These are phyloP conservation scores for Hirundo rustica DNA, from an alignment of 2,797 vertebrate species.

Conservation along the genomic window DNA sequence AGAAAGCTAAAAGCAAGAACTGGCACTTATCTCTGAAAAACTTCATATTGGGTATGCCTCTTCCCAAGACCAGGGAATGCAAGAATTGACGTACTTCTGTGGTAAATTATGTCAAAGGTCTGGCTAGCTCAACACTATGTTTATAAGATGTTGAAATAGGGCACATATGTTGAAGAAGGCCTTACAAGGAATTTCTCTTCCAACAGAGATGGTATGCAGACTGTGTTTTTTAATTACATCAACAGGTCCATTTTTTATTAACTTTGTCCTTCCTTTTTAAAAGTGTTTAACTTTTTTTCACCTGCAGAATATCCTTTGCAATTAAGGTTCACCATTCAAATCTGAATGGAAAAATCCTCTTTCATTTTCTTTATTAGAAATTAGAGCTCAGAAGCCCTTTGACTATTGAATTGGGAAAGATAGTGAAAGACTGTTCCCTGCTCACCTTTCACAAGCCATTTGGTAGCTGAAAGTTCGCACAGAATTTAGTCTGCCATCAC, in stretches of 20 bases:
- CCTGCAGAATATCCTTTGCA: neutral
- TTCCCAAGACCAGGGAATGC: neutral
- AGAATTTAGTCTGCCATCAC: neutral
- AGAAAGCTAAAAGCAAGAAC: neutral
- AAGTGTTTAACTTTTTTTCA: neutral
- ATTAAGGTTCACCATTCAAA: neutral
- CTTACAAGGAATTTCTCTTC: neutral
- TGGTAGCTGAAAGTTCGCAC: neutral
- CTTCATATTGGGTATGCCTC: neutral
- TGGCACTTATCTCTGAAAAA: neutral
- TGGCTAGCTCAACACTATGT: neutral
- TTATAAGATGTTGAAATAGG: neutral
- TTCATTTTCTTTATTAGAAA: neutral
- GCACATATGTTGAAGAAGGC: neutral
- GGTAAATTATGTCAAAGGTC: neutral
- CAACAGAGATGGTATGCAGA: neutral
- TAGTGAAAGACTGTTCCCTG: neutral
- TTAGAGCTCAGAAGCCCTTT: neutral
- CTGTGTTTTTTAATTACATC: neutral
- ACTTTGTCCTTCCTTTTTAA: neutral
- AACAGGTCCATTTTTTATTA: neutral
- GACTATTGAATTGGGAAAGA: neutral
- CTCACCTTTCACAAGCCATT: neutral
- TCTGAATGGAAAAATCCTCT: fast-evolving
- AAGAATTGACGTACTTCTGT: neutral